These are phyloP conservation scores for Hydrotaea diabolus DNA, from an alignment of 2,888 invertebrate species.

Conservation along the genomic window DNA sequence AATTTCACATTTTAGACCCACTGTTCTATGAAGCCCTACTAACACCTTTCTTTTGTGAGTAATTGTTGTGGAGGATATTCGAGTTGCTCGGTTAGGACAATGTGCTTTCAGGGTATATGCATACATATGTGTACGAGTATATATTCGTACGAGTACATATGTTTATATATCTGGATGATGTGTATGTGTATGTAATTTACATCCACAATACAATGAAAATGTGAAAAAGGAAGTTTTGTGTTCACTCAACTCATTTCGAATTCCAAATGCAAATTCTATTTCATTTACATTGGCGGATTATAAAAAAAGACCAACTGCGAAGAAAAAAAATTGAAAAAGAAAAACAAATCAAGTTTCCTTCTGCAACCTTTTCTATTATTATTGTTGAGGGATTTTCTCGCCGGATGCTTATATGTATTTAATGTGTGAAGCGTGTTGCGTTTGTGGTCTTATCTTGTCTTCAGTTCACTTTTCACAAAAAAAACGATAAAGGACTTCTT, in stretches of 20 bases:
- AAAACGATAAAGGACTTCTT: too few relatives aligned
- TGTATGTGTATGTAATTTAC: neutral
- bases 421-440: neutral
- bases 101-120: neutral
- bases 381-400: neutral
- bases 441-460: neutral
- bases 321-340: neutral
- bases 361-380: neutral
- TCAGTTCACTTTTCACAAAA: too few relatives aligned
- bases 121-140: neutral
- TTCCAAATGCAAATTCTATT: constrained; percentile 38
- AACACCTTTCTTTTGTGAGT: constrained; percentile 7
- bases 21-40: neutral
- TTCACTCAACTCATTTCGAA: constrained; percentile 15
- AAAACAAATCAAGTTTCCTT: neutral
- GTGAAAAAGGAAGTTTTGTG: neutral
- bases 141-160: neutral
- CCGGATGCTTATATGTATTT: neutral
- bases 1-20: neutral
- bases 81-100: neutral
- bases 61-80: neutral
- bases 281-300: constrained; percentile 15
- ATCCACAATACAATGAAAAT: neutral
- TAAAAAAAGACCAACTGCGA: constrained; percentile 6
- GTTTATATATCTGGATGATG: neutral